Evolutionary conservation across 2,113 vertebrate genomes (phyloP), one percentile per base, ranked within the genome.

Genomic region (Pseudorectes ferrugineus): DNA sequence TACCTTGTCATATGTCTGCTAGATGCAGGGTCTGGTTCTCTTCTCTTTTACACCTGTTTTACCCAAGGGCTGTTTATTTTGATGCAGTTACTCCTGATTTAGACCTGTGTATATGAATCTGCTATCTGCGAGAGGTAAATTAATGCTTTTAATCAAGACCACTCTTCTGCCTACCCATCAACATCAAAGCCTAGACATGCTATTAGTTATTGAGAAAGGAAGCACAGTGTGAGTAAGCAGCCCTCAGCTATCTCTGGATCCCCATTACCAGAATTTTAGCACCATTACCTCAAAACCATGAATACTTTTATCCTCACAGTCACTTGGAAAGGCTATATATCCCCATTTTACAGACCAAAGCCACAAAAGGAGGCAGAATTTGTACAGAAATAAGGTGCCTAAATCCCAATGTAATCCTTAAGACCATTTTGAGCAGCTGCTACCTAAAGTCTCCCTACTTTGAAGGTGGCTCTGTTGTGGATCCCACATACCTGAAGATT

Each of bases 111-210:
- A 59, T 94, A 93, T 92, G 95, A 96, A 96, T 95, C 92, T 93
- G 88, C 90, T 94, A 88, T 96, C 92, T 84, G 68, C 43, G 19
- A 96, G 82, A 90, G 40, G 92, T 88, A 96, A 97, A 96, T 95
- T 90, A 96, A 92, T 95, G 95, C 94, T 97, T 96, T 97, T 96
- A 96, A 97, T 96, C 92, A 96, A 95, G 95, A 71, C 85, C 85
- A 90, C 92, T 96, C 88, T 93, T 95, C 85, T 95, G 92, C 85
- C 93, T 95, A 84, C 90, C 90, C 93, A 94, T 96, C 94, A 96
- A 96, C 93, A 93, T 96, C 94, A 96, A 97, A 93, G 92, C 93
- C 72, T 77, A 84, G 82, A 59, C 90, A 94, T 88, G 95, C 95
- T 96, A 93, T 97, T 95, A 91, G 90, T 97, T 95, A 94, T 58